Percentiles rank a stretch among this genome's conserved stretches.
Evolutionary conservation across 2,113 vertebrate genomes (phyloP).

Genomic region (Paralichthys olivaceus): DNA sequence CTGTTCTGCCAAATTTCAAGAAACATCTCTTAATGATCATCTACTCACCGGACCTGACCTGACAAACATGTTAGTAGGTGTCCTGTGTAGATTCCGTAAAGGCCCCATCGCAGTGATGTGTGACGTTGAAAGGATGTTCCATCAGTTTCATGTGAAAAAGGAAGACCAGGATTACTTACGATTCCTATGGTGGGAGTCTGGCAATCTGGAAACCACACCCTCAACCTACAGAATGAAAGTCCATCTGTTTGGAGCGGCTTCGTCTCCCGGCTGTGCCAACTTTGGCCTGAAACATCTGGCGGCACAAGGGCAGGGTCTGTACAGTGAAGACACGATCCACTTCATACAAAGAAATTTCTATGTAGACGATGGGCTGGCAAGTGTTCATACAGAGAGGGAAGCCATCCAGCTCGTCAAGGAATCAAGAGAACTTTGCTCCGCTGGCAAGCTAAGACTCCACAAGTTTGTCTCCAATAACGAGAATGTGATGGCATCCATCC

Average conservation of each 20-base stretch:
- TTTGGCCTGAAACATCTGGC: background rate
- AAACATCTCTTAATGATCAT: too few species aligned
- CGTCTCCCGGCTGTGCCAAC: background rate
- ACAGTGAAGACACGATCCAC: background rate
- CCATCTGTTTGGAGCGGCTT: background rate
- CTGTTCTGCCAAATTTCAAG: too few species aligned
- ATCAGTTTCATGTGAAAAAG: background rate
- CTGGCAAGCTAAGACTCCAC: conserved; percentile 27
- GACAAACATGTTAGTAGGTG: background rate
- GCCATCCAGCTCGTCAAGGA: conserved; percentile 24
- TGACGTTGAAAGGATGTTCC: background rate
- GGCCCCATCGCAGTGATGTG: conserved; percentile 7
- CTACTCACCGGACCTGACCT: background rate
- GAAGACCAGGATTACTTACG: background rate
- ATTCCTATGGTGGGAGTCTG: background rate
- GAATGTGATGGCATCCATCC: conserved; percentile 21
- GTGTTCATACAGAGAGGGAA: background rate
- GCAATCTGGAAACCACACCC: background rate
- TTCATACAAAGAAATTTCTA: conserved; percentile 11
- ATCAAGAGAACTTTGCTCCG: conserved; percentile 25
- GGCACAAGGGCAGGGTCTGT: background rate
- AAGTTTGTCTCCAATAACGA: conserved; percentile 35
- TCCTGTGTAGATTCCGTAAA: background rate
- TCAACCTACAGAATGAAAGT: background rate
- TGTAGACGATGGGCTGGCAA: conserved; percentile 13